Evolutionary conservation across 2,888 invertebrate species (phyloP).

Genomic region (Lordiphosa fenestrarum): DNA sequence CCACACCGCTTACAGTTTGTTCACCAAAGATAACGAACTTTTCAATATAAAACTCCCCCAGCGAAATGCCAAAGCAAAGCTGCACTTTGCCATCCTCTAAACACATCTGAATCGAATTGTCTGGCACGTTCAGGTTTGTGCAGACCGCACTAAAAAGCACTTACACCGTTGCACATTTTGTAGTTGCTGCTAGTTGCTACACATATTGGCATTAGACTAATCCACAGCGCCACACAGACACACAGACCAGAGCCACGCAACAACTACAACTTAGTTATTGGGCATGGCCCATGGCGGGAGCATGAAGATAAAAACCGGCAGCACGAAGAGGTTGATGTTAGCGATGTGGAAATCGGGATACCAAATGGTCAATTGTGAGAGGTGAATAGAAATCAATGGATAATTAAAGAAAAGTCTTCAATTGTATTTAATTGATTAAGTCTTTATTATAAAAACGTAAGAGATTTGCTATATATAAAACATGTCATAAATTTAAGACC

Average conservation of each 20-base stretch:
- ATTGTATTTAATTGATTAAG: no score
- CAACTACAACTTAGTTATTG: conserved; percentile 56
- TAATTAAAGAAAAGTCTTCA: no score
- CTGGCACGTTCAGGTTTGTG: conserved; percentile 30
- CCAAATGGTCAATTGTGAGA: not conserved
- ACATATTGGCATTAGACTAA: conserved; percentile 67
- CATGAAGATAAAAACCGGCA: conserved; percentile 4
- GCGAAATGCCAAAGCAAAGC: conserved; percentile 15
- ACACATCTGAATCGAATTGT: conserved; percentile 54
- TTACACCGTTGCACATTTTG: conserved; percentile 36
- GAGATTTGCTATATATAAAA: no score
- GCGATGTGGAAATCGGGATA: not conserved
- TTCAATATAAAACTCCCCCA: not conserved
- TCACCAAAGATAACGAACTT: not conserved
- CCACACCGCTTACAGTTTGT: conserved; percentile 3
- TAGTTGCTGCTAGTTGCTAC: conserved; percentile 31
- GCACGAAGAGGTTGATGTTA: not conserved
- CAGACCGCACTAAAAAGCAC: conserved; percentile 49
- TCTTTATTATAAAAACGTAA: no score
- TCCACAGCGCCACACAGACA: conserved; percentile 30
- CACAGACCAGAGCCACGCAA: conserved; percentile 4
- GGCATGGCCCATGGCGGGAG: conserved; percentile 25
- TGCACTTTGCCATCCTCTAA: conserved; percentile 37
- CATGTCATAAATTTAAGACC: no score
- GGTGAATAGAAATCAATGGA: not conserved